phyloP scores from a whole-genome alignment of 2,888 invertebrate genomes.

The Nezara viridula region DNA sequence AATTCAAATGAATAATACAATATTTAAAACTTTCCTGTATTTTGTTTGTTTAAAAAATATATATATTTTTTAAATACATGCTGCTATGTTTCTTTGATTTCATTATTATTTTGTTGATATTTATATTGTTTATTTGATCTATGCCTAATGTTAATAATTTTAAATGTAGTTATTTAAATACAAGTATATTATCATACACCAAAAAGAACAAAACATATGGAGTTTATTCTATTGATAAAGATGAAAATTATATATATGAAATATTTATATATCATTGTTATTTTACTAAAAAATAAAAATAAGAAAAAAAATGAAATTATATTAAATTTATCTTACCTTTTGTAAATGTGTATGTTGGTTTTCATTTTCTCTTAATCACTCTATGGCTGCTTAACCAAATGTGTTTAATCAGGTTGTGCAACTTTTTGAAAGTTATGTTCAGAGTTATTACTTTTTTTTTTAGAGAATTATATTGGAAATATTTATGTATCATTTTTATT shows the following conservation, averaged over 20 bases:
- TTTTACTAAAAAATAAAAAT: conserved; percentile 1
- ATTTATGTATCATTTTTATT: background rate
- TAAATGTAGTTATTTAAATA: background rate
- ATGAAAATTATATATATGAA: conserved; percentile 9
- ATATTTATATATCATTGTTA: conserved; percentile 30
- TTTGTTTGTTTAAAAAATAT: too few relatives aligned
- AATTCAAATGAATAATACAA: too few relatives aligned
- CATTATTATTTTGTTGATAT: background rate
- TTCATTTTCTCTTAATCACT: background rate
- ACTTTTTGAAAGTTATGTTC: background rate
- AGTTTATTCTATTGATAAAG: background rate
- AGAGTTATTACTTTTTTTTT: background rate
- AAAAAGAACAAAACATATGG: background rate
- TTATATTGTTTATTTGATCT: background rate
- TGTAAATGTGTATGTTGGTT: background rate
- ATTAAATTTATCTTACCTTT: background rate
- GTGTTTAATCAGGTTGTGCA: background rate
- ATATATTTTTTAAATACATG: too few relatives aligned
- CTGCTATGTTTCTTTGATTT: background rate
- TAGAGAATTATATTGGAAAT: background rate
- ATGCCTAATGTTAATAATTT: background rate
- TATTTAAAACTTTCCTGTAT: too few relatives aligned
- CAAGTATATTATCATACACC: background rate
- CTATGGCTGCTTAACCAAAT: background rate
- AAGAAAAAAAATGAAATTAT: background rate